Percentiles rank a stretch among this genome's conserved stretches.
Conservation (phyloP, 2,113 vertebrate species). For the Oryzias curvinotus region DNA sequence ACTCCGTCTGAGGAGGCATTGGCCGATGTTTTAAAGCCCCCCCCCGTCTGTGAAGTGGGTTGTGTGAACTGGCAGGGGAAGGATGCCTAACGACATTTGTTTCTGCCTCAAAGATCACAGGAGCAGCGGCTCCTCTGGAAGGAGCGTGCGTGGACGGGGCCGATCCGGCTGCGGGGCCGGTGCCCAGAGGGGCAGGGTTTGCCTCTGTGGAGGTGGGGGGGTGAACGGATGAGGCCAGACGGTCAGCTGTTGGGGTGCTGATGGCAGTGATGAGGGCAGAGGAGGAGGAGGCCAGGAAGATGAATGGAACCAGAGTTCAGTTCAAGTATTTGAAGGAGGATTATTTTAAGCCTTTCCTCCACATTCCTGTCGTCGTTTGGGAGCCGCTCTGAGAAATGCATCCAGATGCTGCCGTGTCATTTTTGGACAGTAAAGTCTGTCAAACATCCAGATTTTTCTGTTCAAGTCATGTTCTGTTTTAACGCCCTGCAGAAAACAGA, state of each 20-base stretch:
- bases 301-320: background rate
- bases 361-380: no score
- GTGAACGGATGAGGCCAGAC: slow-evolving; percentile 32
- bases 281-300: background rate
- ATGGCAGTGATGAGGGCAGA: slow-evolving; percentile 11
- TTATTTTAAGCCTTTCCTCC: background rate
- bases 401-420: no score
- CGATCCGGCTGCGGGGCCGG: slow-evolving; percentile 31
- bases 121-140: slow-evolving; percentile 21
- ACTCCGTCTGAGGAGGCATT: slow-evolving; percentile 3
- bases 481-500: no score
- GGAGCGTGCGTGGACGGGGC: slow-evolving; percentile 12
- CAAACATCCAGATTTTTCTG: no score
- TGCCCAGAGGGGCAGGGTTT: slow-evolving; percentile 20
- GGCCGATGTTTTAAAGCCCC: slow-evolving; percentile 47
- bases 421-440: no score
- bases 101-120: slow-evolving; percentile 61
- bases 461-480: no score
- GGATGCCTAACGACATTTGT: slow-evolving; percentile 35
- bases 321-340: background rate
- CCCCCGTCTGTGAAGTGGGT: slow-evolving; percentile 29
- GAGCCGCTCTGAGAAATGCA: no score
- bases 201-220: slow-evolving; percentile 5
- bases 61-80: slow-evolving; percentile 34
- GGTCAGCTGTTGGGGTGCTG: slow-evolving; percentile 31